Percentiles rank a stretch among this genome's conserved stretches.
phyloP scores from a whole-genome alignment of 2,113 vertebrate species.

The cat (Felis catus) region DNA sequence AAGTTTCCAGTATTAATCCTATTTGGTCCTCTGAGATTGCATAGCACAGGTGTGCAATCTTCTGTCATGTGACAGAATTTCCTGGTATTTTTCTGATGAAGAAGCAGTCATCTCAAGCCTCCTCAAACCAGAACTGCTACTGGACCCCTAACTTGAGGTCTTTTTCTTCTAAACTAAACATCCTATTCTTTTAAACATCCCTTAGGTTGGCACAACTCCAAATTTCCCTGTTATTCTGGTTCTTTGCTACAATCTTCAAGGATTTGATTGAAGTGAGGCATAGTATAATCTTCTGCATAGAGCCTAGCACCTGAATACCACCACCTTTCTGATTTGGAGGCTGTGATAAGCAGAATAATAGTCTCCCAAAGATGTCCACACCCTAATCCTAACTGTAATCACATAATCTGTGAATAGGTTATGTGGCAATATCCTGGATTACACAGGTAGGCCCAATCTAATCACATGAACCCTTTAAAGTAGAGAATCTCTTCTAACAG shows the following conservation, averaged over 20 bases:
- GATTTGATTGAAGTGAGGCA: not conserved
- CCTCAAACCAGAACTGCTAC: not conserved
- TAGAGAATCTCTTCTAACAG: not conserved
- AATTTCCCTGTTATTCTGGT: not conserved
- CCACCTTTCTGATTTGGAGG: not conserved
- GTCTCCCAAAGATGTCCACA: not conserved
- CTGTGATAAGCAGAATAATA: not conserved
- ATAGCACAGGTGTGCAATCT: not conserved
- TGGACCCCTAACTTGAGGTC: not conserved
- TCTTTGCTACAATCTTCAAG: not conserved
- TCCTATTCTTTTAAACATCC: not conserved
- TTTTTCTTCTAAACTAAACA: not conserved
- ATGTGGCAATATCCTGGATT: not conserved
- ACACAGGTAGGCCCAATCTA: not conserved
- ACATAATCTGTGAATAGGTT: not conserved
- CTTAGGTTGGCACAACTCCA: not conserved
- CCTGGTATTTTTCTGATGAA: not conserved
- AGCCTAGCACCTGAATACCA: not conserved
- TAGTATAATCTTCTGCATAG: not conserved
- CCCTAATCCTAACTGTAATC: not conserved
- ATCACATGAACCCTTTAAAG: not conserved
- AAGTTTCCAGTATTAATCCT: not conserved
- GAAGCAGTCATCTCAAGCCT: not conserved
- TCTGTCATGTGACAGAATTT: not conserved
- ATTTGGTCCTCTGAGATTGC: not conserved